phyloP scores from a whole-genome alignment of 1,140 invertebrate genomes.

The Neodiprion fabricii region DNA sequence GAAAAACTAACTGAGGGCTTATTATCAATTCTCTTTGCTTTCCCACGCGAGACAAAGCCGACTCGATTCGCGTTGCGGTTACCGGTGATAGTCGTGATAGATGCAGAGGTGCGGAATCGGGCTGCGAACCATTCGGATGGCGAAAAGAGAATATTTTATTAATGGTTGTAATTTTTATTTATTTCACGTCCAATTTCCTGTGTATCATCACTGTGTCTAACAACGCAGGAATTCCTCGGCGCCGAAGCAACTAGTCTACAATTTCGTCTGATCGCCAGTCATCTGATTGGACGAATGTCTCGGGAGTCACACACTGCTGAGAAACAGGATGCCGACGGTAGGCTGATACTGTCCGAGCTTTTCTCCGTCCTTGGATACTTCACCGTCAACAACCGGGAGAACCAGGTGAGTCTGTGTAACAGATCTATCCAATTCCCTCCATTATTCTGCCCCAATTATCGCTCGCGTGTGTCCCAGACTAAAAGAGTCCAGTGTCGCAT shows the following conservation, averaged over 20 bases:
- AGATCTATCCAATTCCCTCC: background rate
- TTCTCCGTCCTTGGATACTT: slow-evolving; percentile 84
- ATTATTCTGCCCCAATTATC: background rate
- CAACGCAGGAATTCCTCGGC: slow-evolving; percentile 79
- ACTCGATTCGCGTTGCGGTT: background rate
- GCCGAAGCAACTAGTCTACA: slow-evolving; percentile 86
- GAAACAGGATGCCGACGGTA: slow-evolving; percentile 37
- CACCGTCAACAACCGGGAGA: slow-evolving; percentile 78
- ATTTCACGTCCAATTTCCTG: background rate
- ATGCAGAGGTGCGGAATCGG: slow-evolving; percentile 1
- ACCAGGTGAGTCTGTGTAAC: slow-evolving; percentile 71
- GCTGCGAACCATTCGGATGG: too few species aligned
- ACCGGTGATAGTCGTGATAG: background rate
- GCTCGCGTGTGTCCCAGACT: background rate
- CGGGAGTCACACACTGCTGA: slow-evolving; percentile 65
- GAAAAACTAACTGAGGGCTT: slow-evolving; percentile 21
- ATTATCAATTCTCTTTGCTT: slow-evolving; percentile 51
- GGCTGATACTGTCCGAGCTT: slow-evolving; percentile 73
- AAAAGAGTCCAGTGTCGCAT: too few species aligned
- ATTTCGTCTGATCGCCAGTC: slow-evolving; percentile 86
- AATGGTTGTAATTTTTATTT: background rate
- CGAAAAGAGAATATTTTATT: background rate
- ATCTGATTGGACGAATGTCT: slow-evolving; percentile 77
- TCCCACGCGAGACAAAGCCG: slow-evolving; percentile 34
- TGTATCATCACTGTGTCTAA: background rate